phyloP scores from a whole-genome alignment of 35 echinoderm and acorn worm species.

The Amphiura filiformis region DNA sequence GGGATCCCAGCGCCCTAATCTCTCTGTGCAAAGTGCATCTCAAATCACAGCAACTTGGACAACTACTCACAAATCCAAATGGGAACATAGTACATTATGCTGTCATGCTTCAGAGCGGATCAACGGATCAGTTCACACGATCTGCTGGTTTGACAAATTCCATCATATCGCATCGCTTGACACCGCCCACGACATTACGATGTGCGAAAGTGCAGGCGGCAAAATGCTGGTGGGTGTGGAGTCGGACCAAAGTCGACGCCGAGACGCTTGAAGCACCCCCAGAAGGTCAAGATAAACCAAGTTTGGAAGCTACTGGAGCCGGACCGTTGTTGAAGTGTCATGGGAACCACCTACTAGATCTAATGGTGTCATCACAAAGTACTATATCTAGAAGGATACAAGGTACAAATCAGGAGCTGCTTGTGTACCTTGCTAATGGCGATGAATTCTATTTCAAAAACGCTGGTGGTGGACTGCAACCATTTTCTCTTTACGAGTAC shows the following conservation, averaged over 20 bases:
- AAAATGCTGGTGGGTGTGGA: constrained; percentile 81
- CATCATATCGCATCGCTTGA: constrained; percentile 29
- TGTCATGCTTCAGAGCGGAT: constrained; percentile 73
- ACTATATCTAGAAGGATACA: constrained; percentile 60
- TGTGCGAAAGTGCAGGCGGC: constrained; percentile 77
- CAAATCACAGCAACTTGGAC: constrained; percentile 69
- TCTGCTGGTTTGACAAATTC: constrained; percentile 17
- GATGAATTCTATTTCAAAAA: constrained; percentile 49
- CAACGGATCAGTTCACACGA: constrained; percentile 49
- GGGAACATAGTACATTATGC: constrained; percentile 74
- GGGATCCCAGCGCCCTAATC: constrained; percentile 67
- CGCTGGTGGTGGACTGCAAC: constrained; percentile 66
- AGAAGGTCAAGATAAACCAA: constrained; percentile 67
- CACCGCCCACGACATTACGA: constrained; percentile 79
- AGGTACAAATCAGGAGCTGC: constrained; percentile 70
- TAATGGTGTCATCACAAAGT: constrained; percentile 84
- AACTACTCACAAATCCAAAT: constrained; percentile 60
- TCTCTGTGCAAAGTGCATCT: constrained; percentile 64
- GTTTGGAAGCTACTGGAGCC: constrained; percentile 59
- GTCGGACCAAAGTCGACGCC: constrained; percentile 88
- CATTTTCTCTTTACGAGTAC: constrained; percentile 85
- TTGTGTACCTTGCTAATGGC: constrained; percentile 46
- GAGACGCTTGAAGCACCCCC: constrained; percentile 78
- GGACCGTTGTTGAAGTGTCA: constrained; percentile 64
- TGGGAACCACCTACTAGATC: constrained; percentile 80